Conservation (phyloP, 2,113 vertebrate genomes). For the Phoxinus phoxinus region DNA sequence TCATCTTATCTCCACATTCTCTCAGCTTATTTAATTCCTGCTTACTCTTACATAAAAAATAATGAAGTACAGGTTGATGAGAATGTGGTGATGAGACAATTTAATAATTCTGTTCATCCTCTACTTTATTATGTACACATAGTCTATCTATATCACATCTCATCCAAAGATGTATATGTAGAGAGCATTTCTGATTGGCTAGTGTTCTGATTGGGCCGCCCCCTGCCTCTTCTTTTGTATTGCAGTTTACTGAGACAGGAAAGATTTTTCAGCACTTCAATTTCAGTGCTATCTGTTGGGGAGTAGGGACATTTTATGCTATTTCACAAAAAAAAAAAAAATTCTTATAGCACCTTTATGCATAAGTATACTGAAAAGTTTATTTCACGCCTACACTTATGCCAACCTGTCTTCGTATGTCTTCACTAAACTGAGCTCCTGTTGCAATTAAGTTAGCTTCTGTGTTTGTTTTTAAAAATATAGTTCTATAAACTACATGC, state of each 20-base stretch:
- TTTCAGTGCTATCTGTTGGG: not conserved
- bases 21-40: not conserved
- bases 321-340: not conserved
- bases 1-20: not conserved
- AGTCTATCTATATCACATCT: not conserved
- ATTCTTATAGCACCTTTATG: not conserved
- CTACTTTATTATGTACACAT: not conserved
- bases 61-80: not conserved
- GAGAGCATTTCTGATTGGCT: not conserved
- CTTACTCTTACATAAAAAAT: not conserved
- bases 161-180: not conserved
- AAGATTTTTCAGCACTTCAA: not conserved
- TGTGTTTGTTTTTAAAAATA: not conserved
- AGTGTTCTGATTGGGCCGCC: not conserved
- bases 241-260: not conserved
- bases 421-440: not conserved
- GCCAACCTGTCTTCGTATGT: not conserved
- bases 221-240: not conserved
- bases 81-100: conserved; percentile 14
- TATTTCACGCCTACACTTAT: not conserved
- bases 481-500: not conserved
- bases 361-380: not conserved
- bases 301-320: not conserved
- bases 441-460: not conserved
- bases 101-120: not conserved